Evolutionary conservation across 1,140 invertebrate genomes (phyloP), one percentile per base, ranked within the genome.

Genomic region (Drosophila parabipectinata): DNA sequence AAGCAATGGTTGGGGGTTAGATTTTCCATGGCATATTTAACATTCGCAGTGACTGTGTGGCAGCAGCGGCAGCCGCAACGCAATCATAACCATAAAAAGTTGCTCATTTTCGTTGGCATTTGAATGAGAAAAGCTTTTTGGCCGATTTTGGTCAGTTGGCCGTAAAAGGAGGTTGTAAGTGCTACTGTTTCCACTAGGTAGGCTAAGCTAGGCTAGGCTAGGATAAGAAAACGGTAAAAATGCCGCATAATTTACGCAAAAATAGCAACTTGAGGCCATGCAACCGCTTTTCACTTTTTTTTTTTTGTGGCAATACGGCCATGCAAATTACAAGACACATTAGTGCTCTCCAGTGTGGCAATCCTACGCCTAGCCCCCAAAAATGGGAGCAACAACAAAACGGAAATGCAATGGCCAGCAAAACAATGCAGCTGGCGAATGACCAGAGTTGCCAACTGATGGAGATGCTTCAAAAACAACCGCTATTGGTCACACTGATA

Each of bases 281-380:
- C 1, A 14, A 44, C 41, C 56, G 78, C 73, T 87, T 87, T 87
- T 88, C 82, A 88, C 82, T 87, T 87, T 87, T 18, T 18, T 1
- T 88, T 6, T 80, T 78, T 88, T 6, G 77, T 78, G 83, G 76
- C 82, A 87, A 87, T 18, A 87, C 88, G 83, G 78, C 82, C 87
- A 89, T 89, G 80, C 85, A 89, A 89, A 89, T 89, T 89, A 89
- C 84, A 90, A 90, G 85, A 89, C 84, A 85, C 85, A 89, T 89
- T 89, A 89, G 80, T 18, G 18, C 77, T 69, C 64, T 44, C 41
- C 21, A 21, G 44, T 51, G 59, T 69, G 63, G 76, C 84, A 84
- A 88, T 88, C 79, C 82, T 87, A 81, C 82, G 81, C 79, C 83
- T 79, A 69, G 69, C 64, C 64, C 71, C 78, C 78, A 87, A 88